Base-by-base conservation (phyloP, 2,888 invertebrate species). In the Tetragnatha montana region DNA sequence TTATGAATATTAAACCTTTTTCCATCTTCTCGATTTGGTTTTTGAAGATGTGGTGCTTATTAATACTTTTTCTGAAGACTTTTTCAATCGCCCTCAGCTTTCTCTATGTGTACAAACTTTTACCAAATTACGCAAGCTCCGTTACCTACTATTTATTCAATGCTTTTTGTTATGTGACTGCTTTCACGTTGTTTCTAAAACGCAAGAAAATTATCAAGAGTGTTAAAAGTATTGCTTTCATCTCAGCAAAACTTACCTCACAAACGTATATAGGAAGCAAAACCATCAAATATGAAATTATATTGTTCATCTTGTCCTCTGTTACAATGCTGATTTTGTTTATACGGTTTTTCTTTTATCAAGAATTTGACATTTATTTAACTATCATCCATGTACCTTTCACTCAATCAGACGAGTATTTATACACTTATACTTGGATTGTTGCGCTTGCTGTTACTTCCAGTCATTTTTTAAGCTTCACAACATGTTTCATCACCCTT, bases 231-330 rank as follows among this genome's bases (percentile, higher is more conserved):
- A 35, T 74, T 4, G 8, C 35, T 21, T 19, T 74, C 7, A 71
- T 82, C 10, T n/a, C 74, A 0, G 10, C n/a, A 10, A 74, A 73
- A n/a, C 50, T 82, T 3, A 60, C 17, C 51, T 51, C 60, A 0
- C 8, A 60, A 8, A 73, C 17, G 10, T 82, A 51, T 17, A 73
- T 82, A n/a, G 82, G 82, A 17, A 82, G 82, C 60, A 82, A 82
- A n/a, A 71, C 50, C 60, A 82, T 82, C 14, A 73, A 47, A 35
- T 74, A 35, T 4, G 82, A 82, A 35, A 21, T 82, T 17, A 0
- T 74, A 21, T 22, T 73, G n/a, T 35, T 73, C n/a, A 17, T 73
- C n/a, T 1, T 51, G 60, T 82, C 82, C 10, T 73, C 21, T n/a
- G 3, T 74, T 10, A 8, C 60, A 6, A 73, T 82, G 8, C 8